Conservation (phyloP, 2,797 vertebrate species). For the Chrosomus eos region DNA sequence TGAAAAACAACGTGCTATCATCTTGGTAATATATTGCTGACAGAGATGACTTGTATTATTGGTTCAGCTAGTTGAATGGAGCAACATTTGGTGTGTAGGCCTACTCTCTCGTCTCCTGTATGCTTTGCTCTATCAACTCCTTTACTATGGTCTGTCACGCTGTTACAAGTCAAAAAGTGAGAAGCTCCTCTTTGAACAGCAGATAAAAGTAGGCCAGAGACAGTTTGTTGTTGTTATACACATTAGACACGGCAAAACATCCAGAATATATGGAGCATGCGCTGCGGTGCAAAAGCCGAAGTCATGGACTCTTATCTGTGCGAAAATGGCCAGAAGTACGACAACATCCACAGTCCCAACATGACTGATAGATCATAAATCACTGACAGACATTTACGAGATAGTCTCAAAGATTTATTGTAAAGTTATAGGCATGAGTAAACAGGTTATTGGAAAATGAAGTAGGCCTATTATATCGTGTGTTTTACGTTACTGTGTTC, state of each 20-base stretch:
- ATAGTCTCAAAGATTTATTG: slow-evolving; percentile 15
- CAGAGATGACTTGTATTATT: not conserved
- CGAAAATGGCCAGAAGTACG: not conserved
- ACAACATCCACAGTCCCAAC: not conserved
- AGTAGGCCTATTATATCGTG: not conserved
- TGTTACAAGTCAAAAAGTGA: slow-evolving; percentile 28
- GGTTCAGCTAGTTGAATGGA: slow-evolving; percentile 8
- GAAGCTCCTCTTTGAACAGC: slow-evolving; percentile 42
- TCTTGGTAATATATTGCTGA: not conserved
- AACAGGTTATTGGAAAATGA: not conserved
- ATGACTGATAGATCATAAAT: not conserved
- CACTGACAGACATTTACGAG: not conserved
- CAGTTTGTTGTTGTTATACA: slow-evolving; percentile 14
- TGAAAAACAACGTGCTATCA: not conserved
- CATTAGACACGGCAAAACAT: slow-evolving; percentile 38
- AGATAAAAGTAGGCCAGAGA: slow-evolving; percentile 42
- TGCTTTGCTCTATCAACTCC: slow-evolving; percentile 13
- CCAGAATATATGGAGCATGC: not conserved
- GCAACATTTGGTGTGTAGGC: not conserved
- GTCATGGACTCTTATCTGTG: not conserved
- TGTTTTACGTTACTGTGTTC: not conserved
- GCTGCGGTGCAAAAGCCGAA: not conserved
- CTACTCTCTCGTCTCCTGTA: not conserved
- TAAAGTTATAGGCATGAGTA: not conserved
- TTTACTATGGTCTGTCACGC: slow-evolving; percentile 12